phyloP scores from a whole-genome alignment of 2,113 vertebrate genomes.

The Pipa parva region DNA sequence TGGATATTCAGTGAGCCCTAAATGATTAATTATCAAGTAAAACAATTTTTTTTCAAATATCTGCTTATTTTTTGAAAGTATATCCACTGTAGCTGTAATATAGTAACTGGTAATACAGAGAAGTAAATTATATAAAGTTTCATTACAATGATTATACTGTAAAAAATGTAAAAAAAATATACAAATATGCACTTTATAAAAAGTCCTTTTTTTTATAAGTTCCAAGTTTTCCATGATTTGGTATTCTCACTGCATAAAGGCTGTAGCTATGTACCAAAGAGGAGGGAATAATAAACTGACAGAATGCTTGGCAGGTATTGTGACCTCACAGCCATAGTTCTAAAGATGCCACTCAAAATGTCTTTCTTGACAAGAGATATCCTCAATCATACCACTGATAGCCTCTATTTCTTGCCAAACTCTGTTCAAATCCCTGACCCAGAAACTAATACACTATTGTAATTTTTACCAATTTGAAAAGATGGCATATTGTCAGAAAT shows the following conservation, averaged over 20 bases:
- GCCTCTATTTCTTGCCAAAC: conserved; percentile 5
- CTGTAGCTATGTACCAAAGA: neutral
- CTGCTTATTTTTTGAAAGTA: too few relatives aligned
- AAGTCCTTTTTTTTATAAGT: neutral
- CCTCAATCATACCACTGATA: neutral
- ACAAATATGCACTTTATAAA: too few relatives aligned
- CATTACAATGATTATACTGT: too few relatives aligned
- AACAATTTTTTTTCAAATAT: too few relatives aligned
- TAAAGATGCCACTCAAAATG: conserved; percentile 17
- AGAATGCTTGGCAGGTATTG: conserved; percentile 6
- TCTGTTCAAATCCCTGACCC: conserved; percentile 25
- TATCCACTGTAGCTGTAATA: too few relatives aligned
- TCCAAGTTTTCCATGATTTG: neutral
- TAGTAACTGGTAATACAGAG: too few relatives aligned
- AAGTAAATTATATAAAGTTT: too few relatives aligned
- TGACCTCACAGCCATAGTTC: conserved; percentile 14
- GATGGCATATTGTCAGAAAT: neutral
- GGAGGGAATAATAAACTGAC: conserved; percentile 8
- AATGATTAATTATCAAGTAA: too few relatives aligned
- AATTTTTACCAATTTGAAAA: conserved; percentile 11
- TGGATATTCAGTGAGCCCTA: too few relatives aligned
- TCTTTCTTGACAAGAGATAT: conserved; percentile 18
- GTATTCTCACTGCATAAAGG: neutral
- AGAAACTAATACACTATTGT: conserved; percentile 6
- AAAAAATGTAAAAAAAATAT: too few relatives aligned